Evolutionary conservation across 2,797 vertebrate genomes (phyloP).

Genomic region (Menidia menidia): DNA sequence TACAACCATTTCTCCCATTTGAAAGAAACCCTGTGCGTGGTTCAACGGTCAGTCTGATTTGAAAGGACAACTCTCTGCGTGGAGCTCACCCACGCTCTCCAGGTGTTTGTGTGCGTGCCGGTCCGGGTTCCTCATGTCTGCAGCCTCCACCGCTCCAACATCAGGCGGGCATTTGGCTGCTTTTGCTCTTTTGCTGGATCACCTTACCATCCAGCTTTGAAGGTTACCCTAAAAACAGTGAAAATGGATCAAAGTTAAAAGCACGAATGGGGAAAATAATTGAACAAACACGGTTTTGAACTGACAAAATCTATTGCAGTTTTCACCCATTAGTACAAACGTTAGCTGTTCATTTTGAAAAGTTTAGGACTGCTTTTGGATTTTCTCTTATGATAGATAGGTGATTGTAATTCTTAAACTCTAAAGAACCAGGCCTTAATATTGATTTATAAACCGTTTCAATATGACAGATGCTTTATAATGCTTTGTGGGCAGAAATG

Average conservation of each 20-base stretch:
- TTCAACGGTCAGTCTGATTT: too few relatives aligned
- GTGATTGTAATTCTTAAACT: too few relatives aligned
- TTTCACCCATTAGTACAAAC: too few relatives aligned
- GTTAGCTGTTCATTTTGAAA: too few relatives aligned
- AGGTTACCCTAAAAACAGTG: conserved; percentile 6
- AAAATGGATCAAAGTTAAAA: conserved; percentile 33
- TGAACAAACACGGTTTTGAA: neutral
- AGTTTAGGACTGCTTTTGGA: too few relatives aligned
- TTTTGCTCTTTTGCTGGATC: neutral
- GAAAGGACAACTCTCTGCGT: neutral
- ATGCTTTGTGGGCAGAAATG: too few relatives aligned
- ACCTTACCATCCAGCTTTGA: conserved; percentile 9
- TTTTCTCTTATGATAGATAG: too few relatives aligned
- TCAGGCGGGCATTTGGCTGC: conserved; percentile 26
- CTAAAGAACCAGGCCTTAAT: too few relatives aligned
- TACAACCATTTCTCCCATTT: neutral
- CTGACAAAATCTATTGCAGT: too few relatives aligned
- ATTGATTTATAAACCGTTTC: too few relatives aligned
- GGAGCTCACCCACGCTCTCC: conserved; percentile 62
- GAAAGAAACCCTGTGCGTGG: neutral
- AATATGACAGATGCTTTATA: too few relatives aligned
- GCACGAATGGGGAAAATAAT: conserved; percentile 41
- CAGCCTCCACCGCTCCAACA: conserved; percentile 26
- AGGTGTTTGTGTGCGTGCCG: conserved; percentile 32
- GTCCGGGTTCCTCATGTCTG: conserved; percentile 68